Evolutionary conservation across 2,888 invertebrate species (phyloP).

Genomic region (Anodontia alba): DNA sequence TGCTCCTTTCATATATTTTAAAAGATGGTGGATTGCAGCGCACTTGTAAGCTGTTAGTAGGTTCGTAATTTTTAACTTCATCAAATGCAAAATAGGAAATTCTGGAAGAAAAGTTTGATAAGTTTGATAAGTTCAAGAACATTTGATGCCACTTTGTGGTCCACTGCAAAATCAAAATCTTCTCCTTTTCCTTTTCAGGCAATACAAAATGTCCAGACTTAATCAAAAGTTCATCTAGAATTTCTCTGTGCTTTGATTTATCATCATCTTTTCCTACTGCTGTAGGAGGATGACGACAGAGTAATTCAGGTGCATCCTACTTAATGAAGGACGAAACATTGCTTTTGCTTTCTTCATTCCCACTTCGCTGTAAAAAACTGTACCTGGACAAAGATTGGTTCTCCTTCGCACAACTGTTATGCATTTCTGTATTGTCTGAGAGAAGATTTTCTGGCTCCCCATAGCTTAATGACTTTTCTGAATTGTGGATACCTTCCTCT

Average conservation of each 20-base stretch:
- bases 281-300: constrained; percentile 58
- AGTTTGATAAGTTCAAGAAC: constrained; percentile 17
- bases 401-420: too few relatives aligned
- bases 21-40: constrained; percentile 35
- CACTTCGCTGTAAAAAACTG: too few relatives aligned
- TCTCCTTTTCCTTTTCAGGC: neutral
- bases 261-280: constrained; percentile 58
- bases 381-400: too few relatives aligned
- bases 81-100: constrained; percentile 41
- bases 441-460: too few relatives aligned
- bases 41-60: constrained; percentile 41
- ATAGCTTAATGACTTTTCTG: too few relatives aligned
- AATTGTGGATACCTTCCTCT: too few relatives aligned
- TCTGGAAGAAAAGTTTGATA: constrained; percentile 37
- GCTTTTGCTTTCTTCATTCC: neutral
- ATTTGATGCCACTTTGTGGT: constrained; percentile 48
- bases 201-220: constrained; percentile 33
- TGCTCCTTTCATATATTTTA: constrained; percentile 45
- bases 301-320: constrained; percentile 30
- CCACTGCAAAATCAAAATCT: constrained; percentile 39
- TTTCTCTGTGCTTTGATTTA: constrained; percentile 33
- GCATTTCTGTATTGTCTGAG: too few relatives aligned
- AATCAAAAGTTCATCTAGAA: constrained; percentile 44
- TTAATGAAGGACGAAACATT: neutral
- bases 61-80: constrained; percentile 49